Conservation (phyloP, 2,797 vertebrate species). For the Gobionotothen gibberifrons region DNA sequence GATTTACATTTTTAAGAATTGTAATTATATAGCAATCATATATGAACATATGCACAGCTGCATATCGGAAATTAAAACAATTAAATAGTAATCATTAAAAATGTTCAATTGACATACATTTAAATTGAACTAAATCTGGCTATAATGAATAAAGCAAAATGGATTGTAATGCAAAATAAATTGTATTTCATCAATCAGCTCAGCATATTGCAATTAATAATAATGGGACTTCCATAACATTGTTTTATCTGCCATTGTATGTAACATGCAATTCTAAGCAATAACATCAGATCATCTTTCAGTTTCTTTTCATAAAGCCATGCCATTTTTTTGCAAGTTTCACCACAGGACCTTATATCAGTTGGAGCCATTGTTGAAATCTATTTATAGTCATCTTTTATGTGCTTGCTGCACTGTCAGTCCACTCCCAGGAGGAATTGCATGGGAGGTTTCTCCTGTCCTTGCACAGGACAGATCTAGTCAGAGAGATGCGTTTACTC, state of each 20-base stretch:
- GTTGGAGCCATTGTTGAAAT: background rate
- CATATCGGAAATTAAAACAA: conserved; percentile 7
- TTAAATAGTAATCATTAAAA: conserved; percentile 30
- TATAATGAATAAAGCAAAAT: background rate
- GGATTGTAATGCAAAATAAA: conserved; percentile 22
- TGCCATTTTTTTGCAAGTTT: background rate
- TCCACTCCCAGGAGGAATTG: conserved; percentile 16
- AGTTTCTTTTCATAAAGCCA: background rate
- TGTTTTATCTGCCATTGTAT: background rate
- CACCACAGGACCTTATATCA: background rate
- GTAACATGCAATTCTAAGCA: background rate
- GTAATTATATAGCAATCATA: conserved; percentile 27
- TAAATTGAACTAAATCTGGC: conserved; percentile 9
- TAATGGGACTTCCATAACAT: background rate
- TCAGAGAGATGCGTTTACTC: background rate
- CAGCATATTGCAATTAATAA: background rate
- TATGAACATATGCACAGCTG: background rate
- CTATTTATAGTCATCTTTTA: conserved; percentile 18
- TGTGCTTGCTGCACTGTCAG: conserved; percentile 11
- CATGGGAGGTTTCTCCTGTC: conserved; percentile 5
- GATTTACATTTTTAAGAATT: conserved; percentile 9
- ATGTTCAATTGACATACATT: conserved; percentile 14
- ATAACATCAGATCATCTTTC: background rate
- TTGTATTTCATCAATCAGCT: background rate
- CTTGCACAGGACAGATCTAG: background rate